Evolutionary conservation across 2,797 vertebrate genomes (phyloP), one percentile per base, ranked within the genome.

Genomic region (Prunella strophiata): DNA sequence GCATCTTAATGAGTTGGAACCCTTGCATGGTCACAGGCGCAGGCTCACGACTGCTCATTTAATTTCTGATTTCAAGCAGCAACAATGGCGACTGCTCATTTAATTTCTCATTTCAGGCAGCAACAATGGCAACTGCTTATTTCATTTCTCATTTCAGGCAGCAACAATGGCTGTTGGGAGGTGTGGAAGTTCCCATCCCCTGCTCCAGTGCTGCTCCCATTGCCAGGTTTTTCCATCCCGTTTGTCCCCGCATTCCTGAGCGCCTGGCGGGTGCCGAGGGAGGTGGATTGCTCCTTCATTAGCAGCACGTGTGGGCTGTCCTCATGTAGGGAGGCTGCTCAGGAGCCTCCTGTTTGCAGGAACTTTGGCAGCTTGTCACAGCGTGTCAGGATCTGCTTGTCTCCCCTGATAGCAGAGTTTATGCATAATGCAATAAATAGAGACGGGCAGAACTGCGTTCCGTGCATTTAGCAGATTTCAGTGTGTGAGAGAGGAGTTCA

Each of bases 361-460:
- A 62, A 36, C 85, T 88, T 71, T 65, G 93, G 91, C 93, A 95
- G 92, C 94, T 93, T 84, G 77, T 94, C 78, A 52, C 75, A 54
- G 81, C 23, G 0, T 21, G 71, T 91, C 91, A 89, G 2, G 80
- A 76, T 93, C 51, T 57, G 77, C 88, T 91, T 19, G 0, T 85
- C 75, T 74, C 84, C 86, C 89, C 0, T 2, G 73, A 59, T 20
- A 42, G 93, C 42, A 19, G 82, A 47, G 47, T 93, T 84, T 72
- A 50, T 93, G 93, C 63, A 57, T 79, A 94, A 95, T 82, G 86
- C 78, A 92, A 59, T 84, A 85, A 97, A 86, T n/a, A 62, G 92
- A 58, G 90, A 79, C 0, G 2, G 61, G 75, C 51, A 90, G 89
- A 88, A 57, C 4, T 3, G 55, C 0, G 1, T 62, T 93, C 30